These are phyloP conservation scores for Lepisosteus osseus DNA, from an alignment of 2,113 vertebrate genomes.

Conservation along the genomic window DNA sequence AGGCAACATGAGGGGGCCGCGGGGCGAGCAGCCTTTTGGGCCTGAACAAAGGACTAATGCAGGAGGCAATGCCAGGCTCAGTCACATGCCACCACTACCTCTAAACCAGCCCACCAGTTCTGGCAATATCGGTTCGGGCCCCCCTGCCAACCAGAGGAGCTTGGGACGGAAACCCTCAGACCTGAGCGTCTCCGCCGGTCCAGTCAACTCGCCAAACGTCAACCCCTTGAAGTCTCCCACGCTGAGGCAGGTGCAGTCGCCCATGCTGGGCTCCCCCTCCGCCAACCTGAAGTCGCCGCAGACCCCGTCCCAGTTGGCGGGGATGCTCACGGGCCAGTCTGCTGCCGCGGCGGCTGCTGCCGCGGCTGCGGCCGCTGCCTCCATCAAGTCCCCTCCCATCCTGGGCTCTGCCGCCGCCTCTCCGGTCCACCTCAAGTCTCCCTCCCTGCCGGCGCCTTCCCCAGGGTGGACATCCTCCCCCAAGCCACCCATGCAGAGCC, in stretches of 20 bases:
- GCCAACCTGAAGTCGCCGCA: conserved; percentile 97
- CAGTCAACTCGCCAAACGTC: conserved; percentile 92
- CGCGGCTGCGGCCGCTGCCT: conserved; percentile 73
- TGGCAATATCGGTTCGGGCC: conserved; percentile 70
- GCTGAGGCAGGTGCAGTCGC: conserved; percentile 94
- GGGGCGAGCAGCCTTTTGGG: conserved; percentile 79
- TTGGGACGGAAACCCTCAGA: conserved; percentile 89
- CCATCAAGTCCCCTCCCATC: conserved; percentile 95
- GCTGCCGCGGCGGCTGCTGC: conserved; percentile 78
- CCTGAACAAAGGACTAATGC: conserved; percentile 88
- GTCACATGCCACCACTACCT: conserved; percentile 90
- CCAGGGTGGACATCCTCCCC: conserved; percentile 97
- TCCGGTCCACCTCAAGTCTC: conserved; percentile 98
- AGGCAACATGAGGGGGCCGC: conserved; percentile 80
- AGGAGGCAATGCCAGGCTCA: conserved; percentile 85
- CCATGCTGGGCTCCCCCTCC: conserved; percentile 95
- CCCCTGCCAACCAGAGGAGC: conserved; percentile 63
- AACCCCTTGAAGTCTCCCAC: conserved; percentile 96
- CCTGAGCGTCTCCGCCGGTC: conserved; percentile 81
- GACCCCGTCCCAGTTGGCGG: conserved; percentile 94
- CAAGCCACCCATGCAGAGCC: conserved; percentile 95
- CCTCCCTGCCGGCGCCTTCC: conserved; percentile 93
- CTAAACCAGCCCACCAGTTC: conserved; percentile 75
- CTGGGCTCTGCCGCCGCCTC: conserved; percentile 97
- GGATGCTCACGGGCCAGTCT: conserved; percentile 86